Evolutionary conservation across 2,113 vertebrate species (phyloP).

Genomic region (Rutilus rutilus): DNA sequence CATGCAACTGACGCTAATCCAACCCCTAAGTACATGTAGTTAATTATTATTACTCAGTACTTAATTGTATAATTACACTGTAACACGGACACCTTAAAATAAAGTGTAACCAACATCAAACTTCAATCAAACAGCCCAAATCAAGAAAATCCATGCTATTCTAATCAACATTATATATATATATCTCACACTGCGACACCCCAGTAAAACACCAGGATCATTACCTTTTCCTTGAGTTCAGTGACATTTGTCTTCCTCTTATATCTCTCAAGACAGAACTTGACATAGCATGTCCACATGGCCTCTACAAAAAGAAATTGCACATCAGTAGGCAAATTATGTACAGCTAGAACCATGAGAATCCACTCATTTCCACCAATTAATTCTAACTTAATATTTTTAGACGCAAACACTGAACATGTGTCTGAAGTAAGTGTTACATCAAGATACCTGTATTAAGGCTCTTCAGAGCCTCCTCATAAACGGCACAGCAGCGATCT

Average conservation of each 20-base stretch:
- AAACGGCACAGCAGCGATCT: constrained; percentile 85
- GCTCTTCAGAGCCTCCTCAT: constrained; percentile 85
- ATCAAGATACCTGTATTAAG: constrained; percentile 80
- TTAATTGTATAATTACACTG: too few relatives aligned
- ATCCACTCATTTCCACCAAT: not conserved
- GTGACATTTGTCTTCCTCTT: constrained; percentile 89
- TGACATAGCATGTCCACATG: constrained; percentile 91
- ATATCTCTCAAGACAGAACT: constrained; percentile 86
- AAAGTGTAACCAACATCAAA: too few relatives aligned
- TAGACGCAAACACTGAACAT: not conserved
- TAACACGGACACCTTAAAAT: too few relatives aligned
- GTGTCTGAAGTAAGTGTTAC: not conserved
- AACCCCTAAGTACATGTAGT: too few relatives aligned
- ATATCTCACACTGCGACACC: not conserved
- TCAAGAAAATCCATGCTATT: not conserved
- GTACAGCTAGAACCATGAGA: not conserved
- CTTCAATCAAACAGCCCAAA: not conserved
- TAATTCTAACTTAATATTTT: not conserved
- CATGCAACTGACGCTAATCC: too few relatives aligned
- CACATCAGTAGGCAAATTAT: not conserved
- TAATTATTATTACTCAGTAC: too few relatives aligned
- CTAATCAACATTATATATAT: not conserved
- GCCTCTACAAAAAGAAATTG: constrained; percentile 73
- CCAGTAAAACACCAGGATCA: not conserved
- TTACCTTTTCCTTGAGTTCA: constrained; percentile 85